These are phyloP conservation scores for Parnassius glacialis DNA, from an alignment of 2,888 invertebrate species.

Conservation along the genomic window DNA sequence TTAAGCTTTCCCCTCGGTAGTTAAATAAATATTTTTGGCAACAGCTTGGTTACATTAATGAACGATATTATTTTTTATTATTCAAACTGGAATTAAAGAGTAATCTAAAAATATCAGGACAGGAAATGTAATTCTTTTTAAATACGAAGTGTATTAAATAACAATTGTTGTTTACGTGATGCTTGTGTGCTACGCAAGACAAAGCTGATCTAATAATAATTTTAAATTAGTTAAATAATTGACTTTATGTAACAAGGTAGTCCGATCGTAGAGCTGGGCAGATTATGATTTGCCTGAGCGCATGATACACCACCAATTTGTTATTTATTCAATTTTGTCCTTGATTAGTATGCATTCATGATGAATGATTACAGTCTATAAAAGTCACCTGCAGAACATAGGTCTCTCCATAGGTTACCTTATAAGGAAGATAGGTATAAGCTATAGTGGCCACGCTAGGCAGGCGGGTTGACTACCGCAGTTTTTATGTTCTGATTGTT, in stretches of 20 bases:
- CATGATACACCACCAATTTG: too few relatives aligned
- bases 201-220: conserved; percentile 58
- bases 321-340: too few relatives aligned
- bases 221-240: conserved; percentile 42
- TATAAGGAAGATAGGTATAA: too few relatives aligned
- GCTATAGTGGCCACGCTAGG: too few relatives aligned
- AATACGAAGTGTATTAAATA: conserved; percentile 43
- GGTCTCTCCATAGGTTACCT: too few relatives aligned
- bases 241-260: conserved; percentile 39
- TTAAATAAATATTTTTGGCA: background rate
- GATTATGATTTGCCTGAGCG: too few relatives aligned
- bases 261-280: too few relatives aligned
- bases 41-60: background rate
- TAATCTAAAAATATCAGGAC: conserved; percentile 41
- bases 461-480: too few relatives aligned
- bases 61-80: background rate
- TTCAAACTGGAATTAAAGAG: conserved; percentile 54
- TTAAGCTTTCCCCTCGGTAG: background rate
- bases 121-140: conserved; percentile 31
- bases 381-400: too few relatives aligned
- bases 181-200: conserved; percentile 36
- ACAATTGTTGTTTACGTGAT: conserved; percentile 46
- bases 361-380: too few relatives aligned
- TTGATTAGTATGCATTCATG: too few relatives aligned
- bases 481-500: too few relatives aligned